Evolutionary conservation across 2,797 vertebrate genomes (phyloP).

Genomic region (Poliocrania exsul): DNA sequence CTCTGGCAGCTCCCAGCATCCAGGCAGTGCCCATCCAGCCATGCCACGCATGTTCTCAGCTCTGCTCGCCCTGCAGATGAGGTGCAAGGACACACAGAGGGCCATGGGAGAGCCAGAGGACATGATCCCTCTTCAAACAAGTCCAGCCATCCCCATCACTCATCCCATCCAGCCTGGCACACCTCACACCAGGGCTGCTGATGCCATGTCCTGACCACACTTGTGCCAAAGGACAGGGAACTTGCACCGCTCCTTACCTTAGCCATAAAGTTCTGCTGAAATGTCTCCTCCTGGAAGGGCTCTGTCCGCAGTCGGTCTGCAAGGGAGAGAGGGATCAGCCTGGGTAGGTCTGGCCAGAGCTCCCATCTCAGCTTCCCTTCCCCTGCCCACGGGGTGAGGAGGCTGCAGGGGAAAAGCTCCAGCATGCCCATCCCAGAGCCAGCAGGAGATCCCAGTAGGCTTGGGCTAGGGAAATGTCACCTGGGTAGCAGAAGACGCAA

Average conservation of each 20-base stretch:
- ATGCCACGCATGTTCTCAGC: neutral
- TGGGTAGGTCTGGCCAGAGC: neutral
- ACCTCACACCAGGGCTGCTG: neutral
- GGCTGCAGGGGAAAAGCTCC: neutral
- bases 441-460: neutral
- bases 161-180: neutral
- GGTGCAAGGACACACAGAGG: neutral
- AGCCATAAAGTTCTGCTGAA: slow-evolving; percentile 33
- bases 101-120: neutral
- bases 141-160: neutral
- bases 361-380: neutral
- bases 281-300: neutral
- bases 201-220: neutral
- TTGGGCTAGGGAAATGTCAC: neutral
- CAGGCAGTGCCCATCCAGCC: rapidly evolving
- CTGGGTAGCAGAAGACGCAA: neutral
- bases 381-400: neutral
- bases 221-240: neutral
- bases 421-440: neutral
- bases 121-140: neutral
- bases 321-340: neutral
- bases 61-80: neutral
- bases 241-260: neutral
- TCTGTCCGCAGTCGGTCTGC: slow-evolving; percentile 50
- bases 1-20: neutral